Evolutionary conservation across 2,888 invertebrate genomes (phyloP).

Genomic region (Spisula subtruncata): DNA sequence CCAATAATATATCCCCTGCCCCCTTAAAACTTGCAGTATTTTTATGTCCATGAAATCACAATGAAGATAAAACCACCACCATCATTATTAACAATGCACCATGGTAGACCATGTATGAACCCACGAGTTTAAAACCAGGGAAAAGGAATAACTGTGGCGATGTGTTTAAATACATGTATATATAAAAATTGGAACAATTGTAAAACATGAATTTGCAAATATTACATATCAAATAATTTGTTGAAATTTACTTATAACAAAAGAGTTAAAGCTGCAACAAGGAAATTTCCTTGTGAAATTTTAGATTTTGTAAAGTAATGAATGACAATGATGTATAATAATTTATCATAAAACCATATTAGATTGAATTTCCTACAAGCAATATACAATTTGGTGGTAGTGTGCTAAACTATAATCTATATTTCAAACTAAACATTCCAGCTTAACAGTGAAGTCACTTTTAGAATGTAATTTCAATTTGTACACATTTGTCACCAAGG

Average conservation of each 20-base stretch:
- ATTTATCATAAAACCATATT: background rate
- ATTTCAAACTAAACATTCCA: background rate
- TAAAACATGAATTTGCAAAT: background rate
- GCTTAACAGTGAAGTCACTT: background rate
- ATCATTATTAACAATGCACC: no score
- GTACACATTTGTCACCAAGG: conserved; percentile 1
- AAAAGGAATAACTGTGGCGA: no score
- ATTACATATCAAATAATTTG: background rate
- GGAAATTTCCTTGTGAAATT: background rate
- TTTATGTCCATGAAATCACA: no score
- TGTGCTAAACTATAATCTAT: background rate
- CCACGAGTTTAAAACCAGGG: no score
- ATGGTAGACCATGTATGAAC: no score
- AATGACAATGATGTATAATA: background rate
- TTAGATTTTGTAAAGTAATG: no score
- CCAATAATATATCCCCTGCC: no score
- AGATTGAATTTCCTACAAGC: background rate
- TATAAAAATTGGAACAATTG: no score
- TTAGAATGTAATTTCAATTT: conserved; percentile 5
- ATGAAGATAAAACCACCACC: no score
- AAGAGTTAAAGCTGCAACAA: background rate
- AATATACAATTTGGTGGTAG: background rate
- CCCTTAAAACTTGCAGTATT: no score
- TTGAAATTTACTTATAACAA: background rate
- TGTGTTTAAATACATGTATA: no score